phyloP scores from a whole-genome alignment of 2,888 invertebrate genomes.

The Entomobrya multifasciata region DNA sequence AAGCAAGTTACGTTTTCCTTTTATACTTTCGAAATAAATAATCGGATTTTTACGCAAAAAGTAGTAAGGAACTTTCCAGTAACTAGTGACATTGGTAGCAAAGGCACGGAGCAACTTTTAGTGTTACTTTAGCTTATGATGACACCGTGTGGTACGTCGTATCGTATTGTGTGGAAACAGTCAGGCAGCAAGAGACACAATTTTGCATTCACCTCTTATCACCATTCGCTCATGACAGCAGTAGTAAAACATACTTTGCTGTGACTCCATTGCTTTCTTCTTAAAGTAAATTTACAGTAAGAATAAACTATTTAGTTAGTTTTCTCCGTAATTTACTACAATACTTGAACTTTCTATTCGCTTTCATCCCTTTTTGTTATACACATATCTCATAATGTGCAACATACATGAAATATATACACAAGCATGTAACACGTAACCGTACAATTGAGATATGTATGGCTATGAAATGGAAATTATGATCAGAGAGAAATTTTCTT shows the following conservation, averaged over 20 bases:
- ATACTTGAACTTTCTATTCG: no score
- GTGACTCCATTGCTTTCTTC: no score
- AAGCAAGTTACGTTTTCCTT: conserved; percentile 32
- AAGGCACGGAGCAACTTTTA: background rate
- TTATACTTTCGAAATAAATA: conserved; percentile 41
- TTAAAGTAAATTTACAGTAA: no score
- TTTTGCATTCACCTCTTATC: no score
- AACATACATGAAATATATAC: background rate
- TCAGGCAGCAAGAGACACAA: background rate
- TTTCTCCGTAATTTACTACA: no score
- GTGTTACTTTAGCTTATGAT: background rate
- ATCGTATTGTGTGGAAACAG: background rate
- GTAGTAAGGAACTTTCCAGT: background rate
- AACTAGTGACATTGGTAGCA: background rate
- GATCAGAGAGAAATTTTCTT: background rate
- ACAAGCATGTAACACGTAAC: background rate
- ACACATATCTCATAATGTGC: no score
- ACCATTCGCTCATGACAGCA: background rate
- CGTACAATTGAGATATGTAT: background rate
- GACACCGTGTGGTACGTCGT: background rate
- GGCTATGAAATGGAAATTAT: background rate
- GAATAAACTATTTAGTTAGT: no score
- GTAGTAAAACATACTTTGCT: background rate
- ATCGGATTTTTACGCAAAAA: conserved; percentile 44
- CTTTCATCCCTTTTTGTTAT: no score